Evolutionary conservation across 2,113 vertebrate species (phyloP).

Genomic region (Pollachius pollachius): DNA sequence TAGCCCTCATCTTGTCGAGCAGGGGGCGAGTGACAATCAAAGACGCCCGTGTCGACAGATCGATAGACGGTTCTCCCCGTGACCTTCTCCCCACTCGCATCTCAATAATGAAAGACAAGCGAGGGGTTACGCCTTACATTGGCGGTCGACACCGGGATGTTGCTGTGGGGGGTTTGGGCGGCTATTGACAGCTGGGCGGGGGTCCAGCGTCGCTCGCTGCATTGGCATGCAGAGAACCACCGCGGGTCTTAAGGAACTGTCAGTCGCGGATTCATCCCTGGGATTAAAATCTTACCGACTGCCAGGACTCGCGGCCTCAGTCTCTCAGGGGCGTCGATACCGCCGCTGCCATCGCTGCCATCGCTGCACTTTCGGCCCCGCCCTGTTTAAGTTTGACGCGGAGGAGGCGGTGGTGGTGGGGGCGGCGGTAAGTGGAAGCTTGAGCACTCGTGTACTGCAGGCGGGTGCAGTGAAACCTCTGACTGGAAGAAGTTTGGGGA

Average conservation of each 20-base stretch:
- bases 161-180: conserved; percentile 6
- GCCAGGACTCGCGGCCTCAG: conserved; percentile 37
- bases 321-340: conserved; percentile 53
- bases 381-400: too few relatives aligned
- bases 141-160: conserved; percentile 26
- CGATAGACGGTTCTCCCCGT: conserved; percentile 42
- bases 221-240: conserved; percentile 62
- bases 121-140: conserved; percentile 63
- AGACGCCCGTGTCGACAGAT: conserved; percentile 63
- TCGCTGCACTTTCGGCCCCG: too few relatives aligned
- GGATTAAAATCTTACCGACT: conserved; percentile 62
- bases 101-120: conserved; percentile 67
- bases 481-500: too few relatives aligned
- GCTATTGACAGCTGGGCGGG: conserved; percentile 53
- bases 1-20: conserved; percentile 38
- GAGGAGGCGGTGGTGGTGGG: too few relatives aligned
- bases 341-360: too few relatives aligned
- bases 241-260: conserved; percentile 52
- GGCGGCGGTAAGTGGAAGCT: too few relatives aligned
- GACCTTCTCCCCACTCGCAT: conserved; percentile 60
- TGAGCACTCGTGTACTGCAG: too few relatives aligned
- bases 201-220: conserved; percentile 30
- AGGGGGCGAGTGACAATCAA: conserved; percentile 51
- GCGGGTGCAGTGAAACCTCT: too few relatives aligned
- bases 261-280: conserved; percentile 49